These are phyloP conservation scores for Sterrhoptilus dennistouni DNA, from an alignment of 2,113 vertebrate genomes.

Conservation along the genomic window DNA sequence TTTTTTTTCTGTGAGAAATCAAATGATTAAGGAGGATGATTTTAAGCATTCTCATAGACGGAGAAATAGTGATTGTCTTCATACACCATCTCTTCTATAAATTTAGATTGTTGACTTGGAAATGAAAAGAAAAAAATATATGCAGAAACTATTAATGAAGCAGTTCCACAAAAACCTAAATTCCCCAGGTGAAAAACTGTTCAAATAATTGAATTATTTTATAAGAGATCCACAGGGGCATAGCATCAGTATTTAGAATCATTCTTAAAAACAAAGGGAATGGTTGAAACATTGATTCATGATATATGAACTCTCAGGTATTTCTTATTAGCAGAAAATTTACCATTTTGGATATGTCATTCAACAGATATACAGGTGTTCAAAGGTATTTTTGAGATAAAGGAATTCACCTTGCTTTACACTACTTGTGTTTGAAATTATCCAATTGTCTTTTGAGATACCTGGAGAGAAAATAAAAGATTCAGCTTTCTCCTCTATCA, in stretches of 20 bases:
- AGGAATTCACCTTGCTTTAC: background rate
- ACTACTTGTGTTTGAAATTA: background rate
- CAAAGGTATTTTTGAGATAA: background rate
- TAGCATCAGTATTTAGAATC: background rate
- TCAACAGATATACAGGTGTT: background rate
- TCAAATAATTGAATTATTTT: background rate
- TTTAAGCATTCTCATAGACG: background rate
- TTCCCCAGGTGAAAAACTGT: background rate
- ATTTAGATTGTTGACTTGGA: background rate
- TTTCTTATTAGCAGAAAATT: background rate
- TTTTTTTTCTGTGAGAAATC: background rate
- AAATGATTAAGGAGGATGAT: background rate
- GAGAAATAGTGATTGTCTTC: background rate
- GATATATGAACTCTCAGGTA: background rate
- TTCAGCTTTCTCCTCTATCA: background rate
- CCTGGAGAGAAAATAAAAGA: background rate
- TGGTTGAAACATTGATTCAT: fast-evolving
- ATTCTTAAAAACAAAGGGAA: background rate
- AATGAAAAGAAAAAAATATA: background rate
- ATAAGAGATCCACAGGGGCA: background rate
- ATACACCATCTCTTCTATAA: background rate
- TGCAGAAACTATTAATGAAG: background rate
- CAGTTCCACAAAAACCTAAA: background rate
- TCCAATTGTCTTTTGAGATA: background rate
- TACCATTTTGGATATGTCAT: background rate